Percentiles rank a stretch among this genome's conserved stretches.
phyloP scores from a whole-genome alignment of 1,140 invertebrate species.

The Heliconius himera region DNA sequence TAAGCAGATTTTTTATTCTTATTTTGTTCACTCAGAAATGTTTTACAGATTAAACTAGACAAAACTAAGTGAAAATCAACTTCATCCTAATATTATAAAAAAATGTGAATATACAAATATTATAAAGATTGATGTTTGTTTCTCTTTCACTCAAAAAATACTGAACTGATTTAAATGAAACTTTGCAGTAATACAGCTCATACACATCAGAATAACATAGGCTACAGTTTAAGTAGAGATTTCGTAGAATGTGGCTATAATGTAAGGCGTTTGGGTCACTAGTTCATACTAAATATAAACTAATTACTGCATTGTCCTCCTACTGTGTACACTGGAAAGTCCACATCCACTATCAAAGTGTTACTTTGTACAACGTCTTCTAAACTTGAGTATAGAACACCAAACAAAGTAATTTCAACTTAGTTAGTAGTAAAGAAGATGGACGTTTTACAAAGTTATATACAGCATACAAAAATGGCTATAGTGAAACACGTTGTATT shows the following conservation, averaged over 20 bases:
- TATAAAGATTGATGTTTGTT: too few species aligned
- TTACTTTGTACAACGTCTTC: background rate
- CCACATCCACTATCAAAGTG: background rate
- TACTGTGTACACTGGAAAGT: background rate
- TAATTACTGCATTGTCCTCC: conserved; percentile 1
- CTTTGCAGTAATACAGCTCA: too few species aligned
- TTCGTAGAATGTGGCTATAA: background rate
- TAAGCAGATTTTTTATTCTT: too few species aligned
- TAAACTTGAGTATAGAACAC: background rate
- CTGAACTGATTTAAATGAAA: too few species aligned
- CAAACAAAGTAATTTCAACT: background rate
- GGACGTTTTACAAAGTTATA: background rate
- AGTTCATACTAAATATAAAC: background rate
- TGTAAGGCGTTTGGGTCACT: background rate
- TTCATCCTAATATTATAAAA: too few species aligned
- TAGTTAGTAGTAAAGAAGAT: background rate
- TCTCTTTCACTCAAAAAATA: too few species aligned
- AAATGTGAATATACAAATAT: too few species aligned
- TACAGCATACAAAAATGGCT: background rate
- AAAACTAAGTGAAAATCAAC: too few species aligned
- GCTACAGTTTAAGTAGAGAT: background rate
- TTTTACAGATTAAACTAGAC: too few species aligned
- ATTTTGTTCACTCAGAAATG: too few species aligned
- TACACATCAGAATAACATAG: too few species aligned
- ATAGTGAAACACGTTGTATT: background rate